These are phyloP conservation scores for Mechanitis messenoides DNA, from an alignment of 2,888 invertebrate genomes.

Conservation along the genomic window DNA sequence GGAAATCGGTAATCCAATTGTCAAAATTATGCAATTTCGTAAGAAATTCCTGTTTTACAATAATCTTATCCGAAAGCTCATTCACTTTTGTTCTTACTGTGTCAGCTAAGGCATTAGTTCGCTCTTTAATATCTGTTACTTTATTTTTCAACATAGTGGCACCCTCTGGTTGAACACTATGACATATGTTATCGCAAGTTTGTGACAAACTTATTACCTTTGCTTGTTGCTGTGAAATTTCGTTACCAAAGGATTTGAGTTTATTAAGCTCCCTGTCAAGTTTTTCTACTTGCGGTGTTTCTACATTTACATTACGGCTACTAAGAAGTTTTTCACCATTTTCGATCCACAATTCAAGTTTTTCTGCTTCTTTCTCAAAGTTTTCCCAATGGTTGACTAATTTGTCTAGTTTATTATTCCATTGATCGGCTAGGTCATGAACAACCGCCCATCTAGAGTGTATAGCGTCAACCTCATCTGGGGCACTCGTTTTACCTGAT, in stretches of 20 bases:
- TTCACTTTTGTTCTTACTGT: constrained; percentile 85
- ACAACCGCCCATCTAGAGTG: constrained; percentile 90
- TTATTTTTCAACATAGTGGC: constrained; percentile 82
- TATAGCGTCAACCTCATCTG: constrained; percentile 89
- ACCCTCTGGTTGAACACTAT: constrained; percentile 87
- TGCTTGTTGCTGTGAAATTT: constrained; percentile 90
- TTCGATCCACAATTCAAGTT: constrained; percentile 86
- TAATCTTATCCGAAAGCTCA: constrained; percentile 86
- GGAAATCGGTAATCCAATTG: constrained; percentile 86
- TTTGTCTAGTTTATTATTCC: constrained; percentile 86
- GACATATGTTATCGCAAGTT: constrained; percentile 86
- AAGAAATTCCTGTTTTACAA: constrained; percentile 89
- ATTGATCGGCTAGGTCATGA: constrained; percentile 86
- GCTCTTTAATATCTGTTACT: constrained; percentile 83
- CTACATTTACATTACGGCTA: constrained; percentile 77
- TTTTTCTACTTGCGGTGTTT: constrained; percentile 84
- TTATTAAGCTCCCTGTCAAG: constrained; percentile 85
- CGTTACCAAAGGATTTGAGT: constrained; percentile 88
- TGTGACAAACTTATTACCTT: constrained; percentile 88
- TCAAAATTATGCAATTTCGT: constrained; percentile 86
- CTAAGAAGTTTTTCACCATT: constrained; percentile 79
- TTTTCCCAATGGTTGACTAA: constrained; percentile 87
- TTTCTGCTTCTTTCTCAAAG: constrained; percentile 85
- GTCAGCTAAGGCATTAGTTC: constrained; percentile 85
- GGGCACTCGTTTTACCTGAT: constrained; percentile 84